A percentile compares a stretch with the other conserved stretches of the same genome.
These are phyloP conservation scores for Sminthopsis crassicaudata DNA, from an alignment of 2,113 vertebrate species.

Conservation along the genomic window DNA sequence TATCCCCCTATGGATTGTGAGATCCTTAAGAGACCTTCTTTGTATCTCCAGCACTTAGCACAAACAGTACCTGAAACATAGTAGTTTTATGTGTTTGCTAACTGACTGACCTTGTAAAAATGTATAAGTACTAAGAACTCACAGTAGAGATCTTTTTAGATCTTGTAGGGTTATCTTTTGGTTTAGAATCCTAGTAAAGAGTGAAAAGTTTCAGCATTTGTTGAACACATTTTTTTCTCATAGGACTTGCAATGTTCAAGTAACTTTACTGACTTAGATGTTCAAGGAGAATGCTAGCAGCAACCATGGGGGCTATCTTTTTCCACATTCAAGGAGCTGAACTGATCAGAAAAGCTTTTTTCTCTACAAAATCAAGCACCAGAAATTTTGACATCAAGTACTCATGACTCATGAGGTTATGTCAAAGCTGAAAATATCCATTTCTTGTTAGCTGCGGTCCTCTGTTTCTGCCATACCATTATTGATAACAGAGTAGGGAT, in stretches of 20 bases:
- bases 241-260: background rate
- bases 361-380: background rate
- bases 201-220: background rate
- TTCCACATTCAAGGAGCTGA: background rate
- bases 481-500: background rate
- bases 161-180: background rate
- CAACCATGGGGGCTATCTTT: background rate
- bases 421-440: background rate
- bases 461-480: background rate
- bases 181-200: background rate
- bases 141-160: background rate
- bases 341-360: background rate
- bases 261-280: background rate
- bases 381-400: background rate
- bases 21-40: background rate
- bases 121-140: background rate
- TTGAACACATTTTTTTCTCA: background rate
- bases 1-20: background rate
- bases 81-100: background rate
- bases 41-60: background rate
- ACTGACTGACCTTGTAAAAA: background rate
- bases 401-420: background rate
- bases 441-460: background rate
- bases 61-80: background rate
- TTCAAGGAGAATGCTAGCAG: background rate